Base-by-base conservation (phyloP, 2,888 invertebrate genomes). In the Atrina japonica region DNA sequence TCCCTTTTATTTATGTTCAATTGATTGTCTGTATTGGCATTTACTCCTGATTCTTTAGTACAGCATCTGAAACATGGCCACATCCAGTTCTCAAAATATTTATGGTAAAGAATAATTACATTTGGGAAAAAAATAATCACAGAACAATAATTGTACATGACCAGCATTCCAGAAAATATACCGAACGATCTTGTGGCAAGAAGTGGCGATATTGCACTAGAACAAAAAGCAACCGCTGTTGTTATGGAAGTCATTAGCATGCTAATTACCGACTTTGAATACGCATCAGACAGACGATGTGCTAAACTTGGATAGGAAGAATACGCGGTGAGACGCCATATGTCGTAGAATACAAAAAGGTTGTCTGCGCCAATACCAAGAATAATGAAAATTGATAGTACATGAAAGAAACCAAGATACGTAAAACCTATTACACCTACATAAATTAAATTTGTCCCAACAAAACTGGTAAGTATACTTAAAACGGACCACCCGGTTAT, bases 161-260 rank as follows among this genome's bases (percentile, higher is more conserved):
- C 81, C 25, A 83, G 63, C 6, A 84, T 70, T n/a, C 81, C 84
- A 9, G 88, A 76, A 58, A 88, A 88, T 6, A 82, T 59, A 0
- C 88, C 88, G 61, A 88, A 88, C 2, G 85, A 82, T 30, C 78
- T 66, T 9, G 85, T 79, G 7, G 84, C 81, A 7, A 88, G 69
- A 5, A 87, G 61, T 1, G 85, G 85, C 0, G 86, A 86, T 43
- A 82, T 65, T 0, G 83, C 78, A 71, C 80, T 86, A 5, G 78
- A 76, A 21, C 82, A 75, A 71, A 88, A 85, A 11, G 86, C 86
- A 0, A 77, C 73, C 27, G 78, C 74, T 1, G 86, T 86, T 3
- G 85, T 84, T 7, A 84, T 45, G 9, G 86, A 85, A 7, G 86
- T 84, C 25, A 83, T 75, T 21, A 85, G 73, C 83, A 85, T 86